Evolutionary conservation across 2,113 vertebrate genomes (phyloP), one percentile per base, ranked within the genome.

Genomic region (Mellivora capensis): DNA sequence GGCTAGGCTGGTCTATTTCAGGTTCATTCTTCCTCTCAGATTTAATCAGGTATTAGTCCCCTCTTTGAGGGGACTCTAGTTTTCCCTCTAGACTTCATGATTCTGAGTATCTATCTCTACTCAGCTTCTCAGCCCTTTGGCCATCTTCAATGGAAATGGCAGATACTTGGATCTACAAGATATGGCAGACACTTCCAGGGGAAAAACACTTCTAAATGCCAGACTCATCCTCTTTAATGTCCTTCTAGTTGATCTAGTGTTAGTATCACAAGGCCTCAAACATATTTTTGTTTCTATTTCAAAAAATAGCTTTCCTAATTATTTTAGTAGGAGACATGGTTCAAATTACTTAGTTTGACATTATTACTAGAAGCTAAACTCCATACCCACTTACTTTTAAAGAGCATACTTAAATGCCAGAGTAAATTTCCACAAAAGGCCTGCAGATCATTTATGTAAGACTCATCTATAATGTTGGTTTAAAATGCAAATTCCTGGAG

Each of bases 351-450:
- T 94, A 90, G 42, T 79, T 34, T 93, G 52, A 17, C 17, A 87
- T 87, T 80, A 92, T 74, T 85, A 89, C 21, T 84, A 94, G 81
- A 93, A 95, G 71, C 25, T 69, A 94, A 95, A 95, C n/a, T 47
- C 29, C 37, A 71, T n/a, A 84, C 3, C 13, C 11, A 42, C 20
- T 96, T 87, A 87, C 37, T 69, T 90, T 84, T 54, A 23, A 81
- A 92, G 76, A 64, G 29, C 21, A 62, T 49, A 94, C 72, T 85
- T 97, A 93, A 57, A 5, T 76, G 10, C 34, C 20, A 62, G 62
- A 96, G 31, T 71, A 54, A 89, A 94, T 71, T 79, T 84, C 71
- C 37, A 93, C 20, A 79, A 71, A 96, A 64, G 23, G 39, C 79
- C 52, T 90, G 17, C 12, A 39, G 42, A 94, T 79, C 12, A 80